These are phyloP conservation scores for Neopipo cinnamomea DNA, from an alignment of 2,113 vertebrate genomes.

Conservation along the genomic window DNA sequence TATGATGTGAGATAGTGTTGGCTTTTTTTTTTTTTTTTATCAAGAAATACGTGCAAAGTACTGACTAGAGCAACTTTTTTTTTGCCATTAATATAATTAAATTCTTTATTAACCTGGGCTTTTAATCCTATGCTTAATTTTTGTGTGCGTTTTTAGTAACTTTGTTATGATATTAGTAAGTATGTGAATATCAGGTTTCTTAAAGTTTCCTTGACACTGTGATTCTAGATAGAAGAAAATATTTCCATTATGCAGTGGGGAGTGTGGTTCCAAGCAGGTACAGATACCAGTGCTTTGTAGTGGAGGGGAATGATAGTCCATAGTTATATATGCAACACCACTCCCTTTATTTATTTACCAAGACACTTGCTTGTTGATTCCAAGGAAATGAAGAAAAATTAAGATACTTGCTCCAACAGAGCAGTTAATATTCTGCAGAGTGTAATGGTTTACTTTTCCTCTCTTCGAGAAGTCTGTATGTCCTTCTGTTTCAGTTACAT, in stretches of 20 bases:
- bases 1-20: background rate
- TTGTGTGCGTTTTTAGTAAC: background rate
- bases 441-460: background rate
- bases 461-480: background rate
- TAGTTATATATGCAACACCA: background rate
- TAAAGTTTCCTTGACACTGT: background rate
- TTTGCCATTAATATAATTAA: background rate
- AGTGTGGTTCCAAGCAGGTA: background rate
- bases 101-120: background rate
- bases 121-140: background rate
- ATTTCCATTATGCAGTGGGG: background rate
- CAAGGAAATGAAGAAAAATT: constrained; percentile 60
- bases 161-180: background rate
- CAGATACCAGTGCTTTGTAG: background rate
- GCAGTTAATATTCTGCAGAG: constrained; percentile 46
- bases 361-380: constrained; percentile 51
- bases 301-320: background rate
- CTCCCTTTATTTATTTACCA: background rate
- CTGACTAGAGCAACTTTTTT: background rate
- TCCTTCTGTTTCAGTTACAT: background rate
- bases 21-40: background rate
- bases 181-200: background rate
- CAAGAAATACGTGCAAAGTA: background rate
- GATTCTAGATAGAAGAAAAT: background rate
- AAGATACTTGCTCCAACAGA: constrained; percentile 63